phyloP scores from a whole-genome alignment of 2,797 vertebrate genomes.

The Tenualosa thibaudeaui region DNA sequence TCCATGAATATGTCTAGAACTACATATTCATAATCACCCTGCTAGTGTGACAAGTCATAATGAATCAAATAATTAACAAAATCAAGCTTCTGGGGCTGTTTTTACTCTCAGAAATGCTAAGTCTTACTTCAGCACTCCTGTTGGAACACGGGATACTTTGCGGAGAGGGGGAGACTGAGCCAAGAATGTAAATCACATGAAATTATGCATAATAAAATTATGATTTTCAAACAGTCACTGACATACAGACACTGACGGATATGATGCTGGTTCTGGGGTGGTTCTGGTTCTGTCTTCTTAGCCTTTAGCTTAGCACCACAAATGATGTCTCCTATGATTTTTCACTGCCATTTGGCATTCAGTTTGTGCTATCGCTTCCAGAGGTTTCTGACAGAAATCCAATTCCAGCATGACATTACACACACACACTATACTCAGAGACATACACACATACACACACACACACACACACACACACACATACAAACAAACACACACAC shows the following conservation, averaged over 20 bases:
- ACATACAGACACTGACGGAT: not conserved
- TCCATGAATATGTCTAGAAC: too few species aligned
- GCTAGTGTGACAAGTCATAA: not conserved
- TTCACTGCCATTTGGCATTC: not conserved
- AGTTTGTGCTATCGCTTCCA: constrained; percentile 1
- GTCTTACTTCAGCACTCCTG: not conserved
- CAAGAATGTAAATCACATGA: not conserved
- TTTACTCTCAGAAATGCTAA: not conserved
- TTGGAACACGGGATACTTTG: not conserved
- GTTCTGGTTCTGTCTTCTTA: not conserved
- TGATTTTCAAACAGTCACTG: not conserved
- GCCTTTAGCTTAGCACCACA: not conserved
- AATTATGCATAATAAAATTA: not conserved
- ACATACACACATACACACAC: not conserved
- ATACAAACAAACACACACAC: constrained; percentile 25
- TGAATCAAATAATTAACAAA: not conserved
- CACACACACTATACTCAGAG: not conserved
- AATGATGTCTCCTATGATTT: not conserved
- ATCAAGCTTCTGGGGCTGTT: not conserved
- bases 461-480: constrained; percentile 40
- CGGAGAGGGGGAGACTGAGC: not conserved
- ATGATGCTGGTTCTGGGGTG: not conserved
- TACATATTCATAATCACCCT: not conserved
- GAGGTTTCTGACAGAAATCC: not conserved
- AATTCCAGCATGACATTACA: not conserved